These are phyloP conservation scores for Arizona elegans DNA, from an alignment of 2,113 vertebrate genomes.

Conservation along the genomic window DNA sequence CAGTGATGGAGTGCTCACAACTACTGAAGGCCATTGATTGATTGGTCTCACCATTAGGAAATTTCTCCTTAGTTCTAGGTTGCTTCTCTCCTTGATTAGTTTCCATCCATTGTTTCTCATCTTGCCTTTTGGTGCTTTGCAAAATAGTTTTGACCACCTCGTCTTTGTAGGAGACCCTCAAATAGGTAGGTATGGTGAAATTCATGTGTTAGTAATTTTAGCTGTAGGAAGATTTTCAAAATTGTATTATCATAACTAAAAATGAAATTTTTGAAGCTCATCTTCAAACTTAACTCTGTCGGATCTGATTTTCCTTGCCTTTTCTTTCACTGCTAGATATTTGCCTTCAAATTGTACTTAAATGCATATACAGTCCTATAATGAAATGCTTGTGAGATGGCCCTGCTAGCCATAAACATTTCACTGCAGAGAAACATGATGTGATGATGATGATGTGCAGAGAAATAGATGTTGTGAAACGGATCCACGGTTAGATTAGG, in stretches of 20 bases:
- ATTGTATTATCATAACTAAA: slow-evolving; percentile 16
- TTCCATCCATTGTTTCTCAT: neutral
- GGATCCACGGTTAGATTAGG: slow-evolving; percentile 40
- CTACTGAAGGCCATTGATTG: neutral
- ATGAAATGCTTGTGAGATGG: slow-evolving; percentile 41
- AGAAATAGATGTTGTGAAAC: slow-evolving; percentile 40
- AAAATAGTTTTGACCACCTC: neutral
- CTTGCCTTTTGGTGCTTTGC: neutral
- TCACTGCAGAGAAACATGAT: slow-evolving; percentile 12
- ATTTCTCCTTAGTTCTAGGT: neutral
- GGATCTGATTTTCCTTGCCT: slow-evolving; percentile 17
- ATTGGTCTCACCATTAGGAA: neutral
- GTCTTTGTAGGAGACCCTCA: neutral
- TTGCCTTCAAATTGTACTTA: slow-evolving; percentile 44
- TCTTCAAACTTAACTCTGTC: slow-evolving; percentile 3
- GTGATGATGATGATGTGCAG: neutral
- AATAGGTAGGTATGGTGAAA: slow-evolving; percentile 16
- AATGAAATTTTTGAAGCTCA: neutral
- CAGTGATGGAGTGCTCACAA: neutral
- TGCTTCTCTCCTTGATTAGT: neutral
- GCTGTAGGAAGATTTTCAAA: neutral
- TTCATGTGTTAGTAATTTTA: slow-evolving; percentile 32
- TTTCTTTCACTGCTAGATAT: slow-evolving; percentile 33
- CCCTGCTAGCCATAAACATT: slow-evolving; percentile 28
- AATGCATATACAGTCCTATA: neutral